These are phyloP conservation scores for Graptemys geographica DNA, from an alignment of 2,797 vertebrate genomes.

Conservation along the genomic window DNA sequence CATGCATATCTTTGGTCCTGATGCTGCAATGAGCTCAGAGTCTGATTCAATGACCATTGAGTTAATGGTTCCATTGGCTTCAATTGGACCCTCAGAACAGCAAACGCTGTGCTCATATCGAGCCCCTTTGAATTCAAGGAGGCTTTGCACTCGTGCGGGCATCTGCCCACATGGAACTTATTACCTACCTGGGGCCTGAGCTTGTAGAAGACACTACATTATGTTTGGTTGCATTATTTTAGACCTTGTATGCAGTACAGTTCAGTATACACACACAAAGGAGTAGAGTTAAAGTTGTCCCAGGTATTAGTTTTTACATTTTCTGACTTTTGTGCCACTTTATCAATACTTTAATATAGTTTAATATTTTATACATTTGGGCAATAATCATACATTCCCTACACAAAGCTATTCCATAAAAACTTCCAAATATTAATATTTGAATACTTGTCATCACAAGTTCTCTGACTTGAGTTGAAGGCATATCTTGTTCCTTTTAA, in stretches of 20 bases:
- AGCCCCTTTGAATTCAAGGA: background rate
- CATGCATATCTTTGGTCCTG: background rate
- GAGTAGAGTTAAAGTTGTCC: background rate
- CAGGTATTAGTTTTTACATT: background rate
- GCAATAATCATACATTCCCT: background rate
- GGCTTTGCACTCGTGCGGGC: background rate
- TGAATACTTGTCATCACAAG: background rate
- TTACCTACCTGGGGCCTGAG: background rate
- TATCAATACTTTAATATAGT: slow-evolving; percentile 1
- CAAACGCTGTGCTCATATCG: background rate
- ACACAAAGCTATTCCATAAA: background rate
- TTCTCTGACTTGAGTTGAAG: background rate
- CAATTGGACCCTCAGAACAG: background rate
- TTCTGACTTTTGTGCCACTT: background rate
- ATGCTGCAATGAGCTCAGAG: background rate
- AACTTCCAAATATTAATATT: slow-evolving; percentile 21
- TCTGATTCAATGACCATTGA: background rate
- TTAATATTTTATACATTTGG: slow-evolving; percentile 20
- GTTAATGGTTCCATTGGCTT: background rate
- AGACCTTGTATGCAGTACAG: background rate
- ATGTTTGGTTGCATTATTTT: background rate
- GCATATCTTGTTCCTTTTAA: background rate
- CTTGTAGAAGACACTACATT: background rate
- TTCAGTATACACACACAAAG: background rate
- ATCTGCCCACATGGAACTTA: background rate